phyloP scores from a whole-genome alignment of 64 coral and sea anemone genomes.

The Montipora efflorescens region DNA sequence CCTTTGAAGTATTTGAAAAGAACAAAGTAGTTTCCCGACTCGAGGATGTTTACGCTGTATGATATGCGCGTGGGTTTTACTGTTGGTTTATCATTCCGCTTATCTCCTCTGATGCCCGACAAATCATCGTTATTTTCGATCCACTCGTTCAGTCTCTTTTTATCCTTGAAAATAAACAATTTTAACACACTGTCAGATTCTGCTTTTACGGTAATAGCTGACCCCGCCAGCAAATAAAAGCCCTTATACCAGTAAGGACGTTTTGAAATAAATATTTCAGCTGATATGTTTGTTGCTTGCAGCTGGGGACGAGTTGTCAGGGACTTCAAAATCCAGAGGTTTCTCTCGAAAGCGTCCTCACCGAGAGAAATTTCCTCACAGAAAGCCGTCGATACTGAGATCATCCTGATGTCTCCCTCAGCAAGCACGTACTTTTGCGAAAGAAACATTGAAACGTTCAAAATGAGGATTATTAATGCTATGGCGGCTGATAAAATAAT shows the following conservation, averaged over 20 bases:
- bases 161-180: constrained; percentile 90
- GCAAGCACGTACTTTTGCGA: constrained; percentile 79
- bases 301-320: constrained; percentile 16
- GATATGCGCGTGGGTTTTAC: constrained; percentile 64
- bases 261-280: constrained; percentile 67
- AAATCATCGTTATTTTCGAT: constrained; percentile 34
- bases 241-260: constrained; percentile 91
- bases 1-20: constrained; percentile 74
- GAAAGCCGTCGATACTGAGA: constrained; percentile 85
- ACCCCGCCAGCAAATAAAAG: constrained; percentile 82
- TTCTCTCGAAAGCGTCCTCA: constrained; percentile 43
- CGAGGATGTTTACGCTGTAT: constrained; percentile 52
- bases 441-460: constrained; percentile 81
- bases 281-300: constrained; percentile 68
- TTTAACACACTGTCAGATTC: constrained; percentile 73
- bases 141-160: constrained; percentile 77
- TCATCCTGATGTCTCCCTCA: constrained; percentile 84
- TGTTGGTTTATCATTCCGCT: neutral
- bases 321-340: constrained; percentile 58
- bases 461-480: constrained; percentile 81
- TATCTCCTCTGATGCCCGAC: neutral
- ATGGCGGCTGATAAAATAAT: constrained; percentile 61
- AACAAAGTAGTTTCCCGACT: constrained; percentile 79
- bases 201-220: constrained; percentile 69
- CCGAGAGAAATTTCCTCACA: constrained; percentile 82